A percentile compares a stretch with the other conserved stretches of the same genome.
Conservation (phyloP, 1,140 invertebrate genomes). For the Drosophila lacertosa region DNA sequence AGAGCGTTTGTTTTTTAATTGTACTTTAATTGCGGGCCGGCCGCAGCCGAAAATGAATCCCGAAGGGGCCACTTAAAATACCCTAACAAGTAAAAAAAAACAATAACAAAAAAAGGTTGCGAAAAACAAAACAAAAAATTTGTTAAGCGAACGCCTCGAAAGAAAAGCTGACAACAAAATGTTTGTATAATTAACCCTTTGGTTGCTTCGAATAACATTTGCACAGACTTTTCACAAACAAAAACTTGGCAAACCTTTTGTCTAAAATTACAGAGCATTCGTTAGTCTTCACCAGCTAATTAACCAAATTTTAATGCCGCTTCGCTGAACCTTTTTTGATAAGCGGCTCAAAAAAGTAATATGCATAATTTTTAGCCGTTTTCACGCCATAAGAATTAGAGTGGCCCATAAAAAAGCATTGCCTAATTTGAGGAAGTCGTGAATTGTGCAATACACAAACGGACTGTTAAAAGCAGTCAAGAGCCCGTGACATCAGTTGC, state of each 20-base stretch:
- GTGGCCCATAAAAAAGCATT: slow-evolving; percentile 16
- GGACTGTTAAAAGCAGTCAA: slow-evolving; percentile 10
- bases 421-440: slow-evolving; percentile 18
- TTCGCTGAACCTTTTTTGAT: slow-evolving; percentile 25
- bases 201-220: too few species aligned
- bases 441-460: slow-evolving; percentile 4
- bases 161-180: background rate
- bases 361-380: slow-evolving; percentile 25
- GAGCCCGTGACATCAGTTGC: background rate
- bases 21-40: slow-evolving; percentile 65
- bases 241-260: too few species aligned
- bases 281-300: background rate
- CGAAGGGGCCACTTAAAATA: slow-evolving; percentile 13
- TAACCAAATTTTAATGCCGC: background rate
- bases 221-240: too few species aligned
- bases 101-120: background rate
- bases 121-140: too few species aligned
- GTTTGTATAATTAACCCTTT: too few species aligned
- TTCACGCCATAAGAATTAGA: slow-evolving; percentile 20
- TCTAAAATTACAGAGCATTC: background rate
- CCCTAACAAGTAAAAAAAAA: slow-evolving; percentile 1
- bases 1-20: slow-evolving; percentile 70
- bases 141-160: background rate
- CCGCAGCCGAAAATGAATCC: slow-evolving; percentile 32
- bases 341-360: slow-evolving; percentile 18